phyloP scores from a whole-genome alignment of 2,888 invertebrate genomes.

The Pharmacophagus antenor region DNA sequence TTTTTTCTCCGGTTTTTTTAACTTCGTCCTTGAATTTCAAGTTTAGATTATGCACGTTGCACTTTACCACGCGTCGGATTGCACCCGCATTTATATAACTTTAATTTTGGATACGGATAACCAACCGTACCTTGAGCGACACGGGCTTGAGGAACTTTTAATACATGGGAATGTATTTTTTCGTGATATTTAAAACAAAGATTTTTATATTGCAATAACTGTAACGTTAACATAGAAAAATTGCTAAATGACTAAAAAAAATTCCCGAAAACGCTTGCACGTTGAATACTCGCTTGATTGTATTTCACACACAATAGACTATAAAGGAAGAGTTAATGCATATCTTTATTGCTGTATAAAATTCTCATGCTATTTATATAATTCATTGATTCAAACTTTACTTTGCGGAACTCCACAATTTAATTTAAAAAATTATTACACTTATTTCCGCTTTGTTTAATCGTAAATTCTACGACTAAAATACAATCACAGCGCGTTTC shows the following conservation, averaged over 20 bases:
- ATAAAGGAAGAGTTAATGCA: background rate
- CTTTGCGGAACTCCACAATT: too few relatives aligned
- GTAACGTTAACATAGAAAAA: too few relatives aligned
- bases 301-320: background rate
- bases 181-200: background rate
- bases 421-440: too few relatives aligned
- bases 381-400: too few relatives aligned
- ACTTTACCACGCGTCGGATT: conserved; percentile 50
- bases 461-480: too few relatives aligned
- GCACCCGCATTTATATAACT: conserved; percentile 33
- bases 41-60: conserved; percentile 71
- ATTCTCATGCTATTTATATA: too few relatives aligned
- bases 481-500: too few relatives aligned
- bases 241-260: too few relatives aligned
- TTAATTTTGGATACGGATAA: conserved; percentile 24
- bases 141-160: conserved; percentile 1
- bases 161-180: conserved; percentile 1
- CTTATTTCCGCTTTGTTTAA: too few relatives aligned
- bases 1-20: conserved; percentile 66
- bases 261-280: too few relatives aligned
- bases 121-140: conserved; percentile 3
- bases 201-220: background rate
- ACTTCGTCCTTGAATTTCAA: conserved; percentile 77
- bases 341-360: background rate
- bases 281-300: background rate